Evolutionary conservation across 2,797 vertebrate species (phyloP).

Genomic region (Avahi laniger): DNA sequence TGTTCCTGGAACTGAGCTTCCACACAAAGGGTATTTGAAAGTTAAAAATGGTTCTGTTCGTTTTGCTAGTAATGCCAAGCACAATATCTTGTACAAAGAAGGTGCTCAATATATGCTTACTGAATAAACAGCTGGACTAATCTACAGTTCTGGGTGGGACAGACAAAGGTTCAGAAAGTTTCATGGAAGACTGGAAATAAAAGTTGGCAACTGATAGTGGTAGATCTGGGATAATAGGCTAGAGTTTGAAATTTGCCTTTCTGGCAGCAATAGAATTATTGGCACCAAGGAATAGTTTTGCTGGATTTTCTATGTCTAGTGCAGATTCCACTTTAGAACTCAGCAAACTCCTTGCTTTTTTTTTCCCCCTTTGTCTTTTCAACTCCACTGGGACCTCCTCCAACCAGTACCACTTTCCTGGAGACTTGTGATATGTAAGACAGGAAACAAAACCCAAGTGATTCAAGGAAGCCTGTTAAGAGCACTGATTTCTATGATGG

Average conservation of each 20-base stretch:
- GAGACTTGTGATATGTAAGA: conserved; percentile 55
- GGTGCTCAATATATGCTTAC: not conserved
- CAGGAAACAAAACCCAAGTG: conserved; percentile 67
- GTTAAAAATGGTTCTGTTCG: not conserved
- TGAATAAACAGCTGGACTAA: not conserved
- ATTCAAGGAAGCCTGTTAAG: conserved; percentile 68
- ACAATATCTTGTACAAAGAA: not conserved
- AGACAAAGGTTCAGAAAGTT: not conserved
- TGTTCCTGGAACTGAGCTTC: not conserved
- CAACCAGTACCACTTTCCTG: not conserved
- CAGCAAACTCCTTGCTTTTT: not conserved
- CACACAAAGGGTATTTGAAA: not conserved
- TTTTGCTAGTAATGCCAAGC: not conserved
- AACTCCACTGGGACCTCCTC: not conserved
- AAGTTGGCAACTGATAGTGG: not conserved
- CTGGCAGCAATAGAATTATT: not conserved
- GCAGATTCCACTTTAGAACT: conserved; percentile 8
- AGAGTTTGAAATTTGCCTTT: not conserved
- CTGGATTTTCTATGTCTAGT: not conserved
- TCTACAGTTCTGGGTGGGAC: not conserved
- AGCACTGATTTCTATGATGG: conserved; percentile 79
- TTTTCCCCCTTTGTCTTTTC: not conserved
- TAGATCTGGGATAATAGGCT: not conserved
- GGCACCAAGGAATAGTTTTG: not conserved
- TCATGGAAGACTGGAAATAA: not conserved